Conservation (phyloP, 2,113 vertebrate species). For the Oxyruncus cristatus region DNA sequence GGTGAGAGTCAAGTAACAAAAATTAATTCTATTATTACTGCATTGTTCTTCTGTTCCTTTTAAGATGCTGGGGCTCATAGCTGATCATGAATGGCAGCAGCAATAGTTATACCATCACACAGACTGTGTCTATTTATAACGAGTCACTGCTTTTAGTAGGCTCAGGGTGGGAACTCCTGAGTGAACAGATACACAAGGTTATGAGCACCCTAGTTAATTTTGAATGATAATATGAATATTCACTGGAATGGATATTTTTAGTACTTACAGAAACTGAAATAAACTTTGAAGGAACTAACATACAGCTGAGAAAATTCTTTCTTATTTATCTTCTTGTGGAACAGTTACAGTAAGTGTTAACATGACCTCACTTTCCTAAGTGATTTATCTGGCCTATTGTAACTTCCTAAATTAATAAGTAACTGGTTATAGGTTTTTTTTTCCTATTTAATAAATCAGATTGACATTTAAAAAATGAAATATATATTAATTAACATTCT, state of each 20-base stretch:
- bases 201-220: not conserved
- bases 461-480: accelerated
- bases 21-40: not conserved
- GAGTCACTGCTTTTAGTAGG: not conserved
- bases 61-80: not conserved
- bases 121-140: not conserved
- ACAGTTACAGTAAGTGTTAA: not conserved
- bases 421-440: not conserved
- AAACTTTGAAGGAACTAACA: not conserved
- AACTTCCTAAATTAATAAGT: not conserved
- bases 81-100: not conserved
- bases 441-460: not conserved
- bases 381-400: not conserved
- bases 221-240: not conserved
- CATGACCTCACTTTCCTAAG: not conserved
- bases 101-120: not conserved
- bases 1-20: not conserved
- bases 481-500: not conserved
- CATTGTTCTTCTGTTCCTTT: not conserved
- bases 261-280: not conserved
- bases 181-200: not conserved
- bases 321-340: not conserved
- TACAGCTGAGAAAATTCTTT: not conserved
- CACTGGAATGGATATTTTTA: not conserved
- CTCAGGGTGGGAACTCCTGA: not conserved